These are phyloP conservation scores for Meda fulgida DNA, from an alignment of 2,797 vertebrate genomes.

Conservation along the genomic window DNA sequence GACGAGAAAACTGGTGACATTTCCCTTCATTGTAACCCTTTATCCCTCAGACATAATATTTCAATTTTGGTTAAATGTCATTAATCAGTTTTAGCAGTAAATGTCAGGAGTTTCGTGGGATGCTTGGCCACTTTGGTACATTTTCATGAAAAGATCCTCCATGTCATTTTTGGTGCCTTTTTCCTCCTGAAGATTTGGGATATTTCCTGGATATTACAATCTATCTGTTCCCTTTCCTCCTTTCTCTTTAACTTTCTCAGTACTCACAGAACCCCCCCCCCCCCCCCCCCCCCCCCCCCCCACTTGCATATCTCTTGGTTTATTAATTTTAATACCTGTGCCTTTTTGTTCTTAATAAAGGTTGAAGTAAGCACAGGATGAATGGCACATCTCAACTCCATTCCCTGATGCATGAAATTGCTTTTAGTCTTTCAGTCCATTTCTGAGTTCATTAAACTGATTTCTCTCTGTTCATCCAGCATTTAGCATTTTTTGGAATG, in stretches of 20 bases:
- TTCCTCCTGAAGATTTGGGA: background rate
- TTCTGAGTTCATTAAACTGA: slow-evolving; percentile 76
- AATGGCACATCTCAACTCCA: slow-evolving; percentile 26
- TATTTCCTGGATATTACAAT: slow-evolving; percentile 7
- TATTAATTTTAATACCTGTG: slow-evolving; percentile 51
- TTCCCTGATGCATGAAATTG: slow-evolving; percentile 80
- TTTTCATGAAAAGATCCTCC: slow-evolving; percentile 24
- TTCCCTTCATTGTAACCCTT: slow-evolving; percentile 37
- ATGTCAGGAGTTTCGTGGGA: slow-evolving; percentile 50
- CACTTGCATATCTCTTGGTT: slow-evolving; percentile 37
- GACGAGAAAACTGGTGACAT: slow-evolving; percentile 45
- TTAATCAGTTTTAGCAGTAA: slow-evolving; percentile 55
- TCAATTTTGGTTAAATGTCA: slow-evolving; percentile 59
- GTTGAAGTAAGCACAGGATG: slow-evolving; percentile 35
- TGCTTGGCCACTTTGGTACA: slow-evolving; percentile 17
- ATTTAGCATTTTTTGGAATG: background rate
- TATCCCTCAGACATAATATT: slow-evolving; percentile 41
- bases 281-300: background rate
- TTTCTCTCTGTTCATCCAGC: slow-evolving; percentile 64
- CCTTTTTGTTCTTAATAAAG: slow-evolving; percentile 52
- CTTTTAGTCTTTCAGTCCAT: slow-evolving; percentile 73
- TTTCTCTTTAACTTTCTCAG: background rate
- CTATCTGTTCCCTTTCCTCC: background rate
- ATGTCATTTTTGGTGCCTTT: slow-evolving; percentile 4
- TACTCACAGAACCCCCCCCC: background rate